phyloP scores from a whole-genome alignment of 2,113 vertebrate genomes.

The Nothocercus nigrocapillus region DNA sequence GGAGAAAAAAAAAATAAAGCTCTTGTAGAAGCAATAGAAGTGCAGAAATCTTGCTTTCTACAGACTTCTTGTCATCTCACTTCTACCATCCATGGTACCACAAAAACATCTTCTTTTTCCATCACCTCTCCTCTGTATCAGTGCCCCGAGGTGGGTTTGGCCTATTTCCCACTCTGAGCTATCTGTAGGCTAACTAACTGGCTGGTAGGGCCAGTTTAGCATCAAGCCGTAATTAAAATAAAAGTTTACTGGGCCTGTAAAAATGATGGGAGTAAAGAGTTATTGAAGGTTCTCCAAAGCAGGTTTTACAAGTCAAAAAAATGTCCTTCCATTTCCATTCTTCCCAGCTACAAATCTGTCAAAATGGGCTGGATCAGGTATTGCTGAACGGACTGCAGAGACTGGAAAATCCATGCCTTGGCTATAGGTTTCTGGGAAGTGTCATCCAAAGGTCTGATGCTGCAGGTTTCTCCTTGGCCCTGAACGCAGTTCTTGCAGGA shows the following conservation, averaged over 20 bases:
- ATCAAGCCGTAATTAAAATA: background rate
- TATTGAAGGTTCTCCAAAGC: background rate
- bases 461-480: background rate
- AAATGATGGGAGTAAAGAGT: background rate
- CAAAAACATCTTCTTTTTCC: background rate
- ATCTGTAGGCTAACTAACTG: background rate
- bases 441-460: background rate
- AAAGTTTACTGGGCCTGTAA: background rate
- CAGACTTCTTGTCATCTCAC: rapidly evolving
- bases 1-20: background rate
- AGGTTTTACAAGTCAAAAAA: background rate
- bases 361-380: background rate
- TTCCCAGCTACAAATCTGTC: background rate
- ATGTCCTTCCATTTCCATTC: background rate
- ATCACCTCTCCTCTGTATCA: background rate
- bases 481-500: background rate
- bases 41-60: background rate
- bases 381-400: background rate
- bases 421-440: background rate
- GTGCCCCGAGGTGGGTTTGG: background rate
- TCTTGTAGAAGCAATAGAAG: background rate
- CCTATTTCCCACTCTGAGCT: background rate
- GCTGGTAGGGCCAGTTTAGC: background rate
- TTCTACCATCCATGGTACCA: background rate
- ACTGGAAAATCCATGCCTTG: background rate